Conservation (phyloP, 2,888 invertebrate species). For the Odontocolon sp. region DNA sequence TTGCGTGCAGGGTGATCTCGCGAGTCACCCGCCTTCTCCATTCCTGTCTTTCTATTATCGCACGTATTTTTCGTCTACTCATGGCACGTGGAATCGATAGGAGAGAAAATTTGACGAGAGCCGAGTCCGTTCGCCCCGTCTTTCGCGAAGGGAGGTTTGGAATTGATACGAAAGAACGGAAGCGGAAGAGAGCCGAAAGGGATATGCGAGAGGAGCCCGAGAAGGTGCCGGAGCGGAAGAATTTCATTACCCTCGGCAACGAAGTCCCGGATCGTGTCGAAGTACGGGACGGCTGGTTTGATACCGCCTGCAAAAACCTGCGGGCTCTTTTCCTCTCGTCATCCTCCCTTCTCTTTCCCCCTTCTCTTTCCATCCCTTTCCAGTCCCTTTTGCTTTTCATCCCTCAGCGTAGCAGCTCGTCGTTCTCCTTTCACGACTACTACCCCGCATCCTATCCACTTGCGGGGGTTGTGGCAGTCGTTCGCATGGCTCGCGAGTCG, state of each 20-base stretch:
- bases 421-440: constrained; percentile 42
- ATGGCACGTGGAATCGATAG: constrained; percentile 51
- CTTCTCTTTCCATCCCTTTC: constrained; percentile 49
- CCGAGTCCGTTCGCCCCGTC: constrained; percentile 19
- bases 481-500: constrained; percentile 52
- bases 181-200: constrained; percentile 44
- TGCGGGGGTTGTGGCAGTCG: constrained; percentile 36
- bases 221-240: constrained; percentile 68
- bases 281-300: constrained; percentile 61
- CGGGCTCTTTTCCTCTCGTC: constrained; percentile 61
- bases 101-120: constrained; percentile 58
- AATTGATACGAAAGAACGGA: constrained; percentile 56
- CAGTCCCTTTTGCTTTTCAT: constrained; percentile 45
- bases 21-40: not conserved
- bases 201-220: constrained; percentile 18
- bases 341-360: constrained; percentile 50
- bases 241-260: constrained; percentile 74
- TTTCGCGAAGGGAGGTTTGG: constrained; percentile 31
- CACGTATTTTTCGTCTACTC: constrained; percentile 48
- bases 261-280: constrained; percentile 68
- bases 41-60: not conserved
- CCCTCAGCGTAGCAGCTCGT: constrained; percentile 21
- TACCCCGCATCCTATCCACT: constrained; percentile 45
- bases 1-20: not conserved
- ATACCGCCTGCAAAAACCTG: constrained; percentile 69